A percentile compares a stretch with the other conserved stretches of the same genome.
Conservation (phyloP, 1,140 invertebrate species). For the Caerostris extrusa region DNA sequence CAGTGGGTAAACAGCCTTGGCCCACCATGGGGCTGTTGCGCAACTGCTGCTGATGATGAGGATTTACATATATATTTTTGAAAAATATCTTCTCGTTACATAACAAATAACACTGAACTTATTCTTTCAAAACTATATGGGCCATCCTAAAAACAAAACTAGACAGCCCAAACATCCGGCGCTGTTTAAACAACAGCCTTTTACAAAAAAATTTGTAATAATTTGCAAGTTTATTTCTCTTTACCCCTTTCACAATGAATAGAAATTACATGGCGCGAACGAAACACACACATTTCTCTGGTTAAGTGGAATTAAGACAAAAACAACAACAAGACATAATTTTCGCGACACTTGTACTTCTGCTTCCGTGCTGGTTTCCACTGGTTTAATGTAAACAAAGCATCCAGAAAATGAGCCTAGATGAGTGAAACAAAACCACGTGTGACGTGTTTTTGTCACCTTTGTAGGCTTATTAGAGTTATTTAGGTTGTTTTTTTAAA, state of each 20-base stretch:
- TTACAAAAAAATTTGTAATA: neutral
- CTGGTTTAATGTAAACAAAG: slow-evolving; percentile 30
- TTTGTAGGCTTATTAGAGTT: too few species aligned
- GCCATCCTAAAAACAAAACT: neutral
- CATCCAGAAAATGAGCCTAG: neutral
- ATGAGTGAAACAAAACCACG: slow-evolving; percentile 1
- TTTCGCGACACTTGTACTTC: neutral
- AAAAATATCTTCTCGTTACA: too few species aligned
- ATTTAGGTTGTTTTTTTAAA: too few species aligned
- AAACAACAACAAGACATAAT: neutral
- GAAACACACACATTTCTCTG: slow-evolving; percentile 8
- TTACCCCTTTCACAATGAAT: neutral
- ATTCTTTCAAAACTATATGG: too few species aligned
- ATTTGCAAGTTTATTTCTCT: neutral
- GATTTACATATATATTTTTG: too few species aligned
- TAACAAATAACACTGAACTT: too few species aligned
- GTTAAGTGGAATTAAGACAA: neutral
- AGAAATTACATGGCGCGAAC: neutral
- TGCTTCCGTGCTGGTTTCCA: neutral
- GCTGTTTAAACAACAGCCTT: too few species aligned
- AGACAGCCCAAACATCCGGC: neutral
- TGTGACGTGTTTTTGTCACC: too few species aligned
- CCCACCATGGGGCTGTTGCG: too few species aligned
- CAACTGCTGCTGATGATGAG: too few species aligned
- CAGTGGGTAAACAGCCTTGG: too few species aligned